Conservation (phyloP, 2,888 invertebrate species). For the Apamea crenata region DNA sequence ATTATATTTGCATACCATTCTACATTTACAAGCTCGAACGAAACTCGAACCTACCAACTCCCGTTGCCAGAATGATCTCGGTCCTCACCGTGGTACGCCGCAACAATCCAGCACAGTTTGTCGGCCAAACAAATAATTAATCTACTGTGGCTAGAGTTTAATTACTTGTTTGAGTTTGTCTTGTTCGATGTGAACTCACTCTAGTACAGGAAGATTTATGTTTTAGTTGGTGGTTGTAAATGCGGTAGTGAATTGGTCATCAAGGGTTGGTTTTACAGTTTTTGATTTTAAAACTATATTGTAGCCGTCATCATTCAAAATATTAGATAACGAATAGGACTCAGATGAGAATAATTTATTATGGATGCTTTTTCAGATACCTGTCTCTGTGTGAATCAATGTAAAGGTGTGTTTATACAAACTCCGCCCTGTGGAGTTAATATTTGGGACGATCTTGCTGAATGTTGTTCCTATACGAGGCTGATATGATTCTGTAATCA, state of each 20-base stretch:
- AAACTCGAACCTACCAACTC: conserved; percentile 33
- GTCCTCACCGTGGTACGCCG: conserved; percentile 61
- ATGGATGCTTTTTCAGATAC: background rate
- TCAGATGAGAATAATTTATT: background rate
- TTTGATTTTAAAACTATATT: background rate
- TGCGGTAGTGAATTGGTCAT: background rate
- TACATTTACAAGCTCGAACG: conserved; percentile 49
- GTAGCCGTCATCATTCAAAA: background rate
- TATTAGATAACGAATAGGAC: background rate
- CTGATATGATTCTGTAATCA: background rate
- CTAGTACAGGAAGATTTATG: conserved; percentile 41
- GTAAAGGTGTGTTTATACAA: background rate
- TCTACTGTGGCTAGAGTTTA: conserved; percentile 84
- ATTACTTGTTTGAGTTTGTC: conserved; percentile 87
- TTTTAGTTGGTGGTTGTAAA: conserved; percentile 18
- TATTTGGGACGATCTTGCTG: background rate
- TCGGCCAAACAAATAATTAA: conserved; percentile 88
- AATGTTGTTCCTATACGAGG: background rate
- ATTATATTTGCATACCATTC: conserved; percentile 17
- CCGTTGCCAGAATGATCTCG: conserved; percentile 49
- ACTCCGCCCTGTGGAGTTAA: background rate
- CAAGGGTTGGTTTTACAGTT: background rate
- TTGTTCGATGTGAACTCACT: conserved; percentile 64
- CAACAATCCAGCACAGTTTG: conserved; percentile 79
- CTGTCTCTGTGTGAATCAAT: background rate